phyloP scores from a whole-genome alignment of 1,140 invertebrate species.

The Zaprionus capensis region DNA sequence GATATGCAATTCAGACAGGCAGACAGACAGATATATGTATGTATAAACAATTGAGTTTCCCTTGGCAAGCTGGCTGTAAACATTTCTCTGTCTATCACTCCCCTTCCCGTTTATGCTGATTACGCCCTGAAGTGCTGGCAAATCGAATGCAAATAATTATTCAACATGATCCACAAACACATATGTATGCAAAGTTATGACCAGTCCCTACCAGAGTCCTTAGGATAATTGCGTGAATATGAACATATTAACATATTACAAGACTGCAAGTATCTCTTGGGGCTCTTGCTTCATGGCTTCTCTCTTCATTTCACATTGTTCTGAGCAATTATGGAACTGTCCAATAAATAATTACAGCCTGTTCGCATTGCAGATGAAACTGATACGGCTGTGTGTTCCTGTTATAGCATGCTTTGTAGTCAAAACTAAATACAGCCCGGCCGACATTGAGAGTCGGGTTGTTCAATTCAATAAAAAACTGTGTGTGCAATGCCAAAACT shows the following conservation, averaged over 20 bases:
- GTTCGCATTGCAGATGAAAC: slow-evolving; percentile 14
- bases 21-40: slow-evolving; percentile 3
- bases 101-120: background rate
- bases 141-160: slow-evolving; percentile 68
- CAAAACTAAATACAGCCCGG: background rate
- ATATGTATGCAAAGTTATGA: slow-evolving; percentile 5
- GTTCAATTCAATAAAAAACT: slow-evolving; percentile 51
- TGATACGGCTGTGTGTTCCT: background rate
- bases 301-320: background rate
- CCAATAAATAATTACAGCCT: slow-evolving; percentile 26
- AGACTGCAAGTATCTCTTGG: slow-evolving; percentile 31
- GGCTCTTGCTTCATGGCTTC: background rate
- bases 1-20: slow-evolving; percentile 8
- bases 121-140: background rate
- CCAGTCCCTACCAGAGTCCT: slow-evolving; percentile 9
- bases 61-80: background rate
- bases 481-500: slow-evolving; percentile 9
- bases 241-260: slow-evolving; percentile 54
- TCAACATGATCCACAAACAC: slow-evolving; percentile 51
- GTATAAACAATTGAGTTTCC: background rate
- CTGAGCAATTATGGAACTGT: slow-evolving; percentile 26
- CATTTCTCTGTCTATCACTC: background rate
- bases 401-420: slow-evolving; percentile 17
- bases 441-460: slow-evolving; percentile 28
- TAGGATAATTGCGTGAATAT: slow-evolving; percentile 58